These are phyloP conservation scores for Xestoiulus laeticollis DNA, from an alignment of 2,888 invertebrate species.

Conservation along the genomic window DNA sequence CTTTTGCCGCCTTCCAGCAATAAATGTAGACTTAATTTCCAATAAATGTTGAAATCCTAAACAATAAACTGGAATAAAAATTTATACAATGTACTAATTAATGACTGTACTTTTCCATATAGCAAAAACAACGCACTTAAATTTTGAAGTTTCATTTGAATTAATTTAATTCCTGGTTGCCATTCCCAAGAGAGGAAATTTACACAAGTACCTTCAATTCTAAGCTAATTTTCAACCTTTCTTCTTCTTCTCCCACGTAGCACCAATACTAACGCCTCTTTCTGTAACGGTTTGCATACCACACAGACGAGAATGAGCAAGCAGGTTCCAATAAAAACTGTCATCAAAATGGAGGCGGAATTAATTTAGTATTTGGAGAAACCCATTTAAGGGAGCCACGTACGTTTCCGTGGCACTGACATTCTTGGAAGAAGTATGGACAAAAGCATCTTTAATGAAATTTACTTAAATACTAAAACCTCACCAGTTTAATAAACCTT, in stretches of 20 bases:
- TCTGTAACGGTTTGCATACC: not conserved
- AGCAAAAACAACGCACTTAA: not conserved
- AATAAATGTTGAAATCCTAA: too few relatives aligned
- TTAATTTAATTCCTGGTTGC: not conserved
- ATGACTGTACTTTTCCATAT: not conserved
- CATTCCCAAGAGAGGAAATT: not conserved
- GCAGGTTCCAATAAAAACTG: not conserved
- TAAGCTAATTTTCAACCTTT: not conserved
- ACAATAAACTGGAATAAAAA: too few relatives aligned
- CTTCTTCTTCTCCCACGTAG: not conserved
- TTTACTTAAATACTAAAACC: not conserved
- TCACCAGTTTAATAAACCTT: not conserved
- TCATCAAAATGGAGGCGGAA: conserved; percentile 5
- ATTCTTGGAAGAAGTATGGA: not conserved
- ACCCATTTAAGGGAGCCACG: not conserved
- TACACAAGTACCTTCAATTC: not conserved
- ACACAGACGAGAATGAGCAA: not conserved
- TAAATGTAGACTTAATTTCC: too few relatives aligned
- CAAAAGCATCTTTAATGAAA: not conserved
- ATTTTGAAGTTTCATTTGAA: not conserved
- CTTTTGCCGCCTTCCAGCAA: too few relatives aligned
- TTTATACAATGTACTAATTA: not conserved
- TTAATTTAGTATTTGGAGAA: not conserved
- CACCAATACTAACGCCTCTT: not conserved
- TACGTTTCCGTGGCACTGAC: not conserved